phyloP scores from a whole-genome alignment of 2,113 vertebrate species.

The Forbesichthys agassizii region DNA sequence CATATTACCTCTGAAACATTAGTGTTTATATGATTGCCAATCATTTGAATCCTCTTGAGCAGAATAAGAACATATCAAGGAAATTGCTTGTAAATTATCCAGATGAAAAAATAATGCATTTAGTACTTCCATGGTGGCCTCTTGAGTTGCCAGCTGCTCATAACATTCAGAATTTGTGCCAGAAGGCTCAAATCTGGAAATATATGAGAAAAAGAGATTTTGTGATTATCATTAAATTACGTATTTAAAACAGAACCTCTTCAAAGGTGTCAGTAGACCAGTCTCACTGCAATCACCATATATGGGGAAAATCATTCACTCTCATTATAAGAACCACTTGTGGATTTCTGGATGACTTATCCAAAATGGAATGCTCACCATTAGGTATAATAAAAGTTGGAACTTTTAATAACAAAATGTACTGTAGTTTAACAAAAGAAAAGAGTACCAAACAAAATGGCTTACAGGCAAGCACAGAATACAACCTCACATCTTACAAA shows the following conservation, averaged over 20 bases:
- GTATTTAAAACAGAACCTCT: constrained; percentile 22
- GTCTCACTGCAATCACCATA: constrained; percentile 41
- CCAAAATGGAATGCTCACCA: constrained; percentile 40
- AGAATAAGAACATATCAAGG: constrained; percentile 50
- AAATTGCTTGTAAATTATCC: constrained; percentile 1
- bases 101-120: constrained; percentile 4
- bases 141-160: constrained; percentile 33
- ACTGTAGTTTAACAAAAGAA: constrained; percentile 42
- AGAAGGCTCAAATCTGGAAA: constrained; percentile 44
- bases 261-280: constrained; percentile 13
- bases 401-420: constrained; percentile 69
- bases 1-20: constrained; percentile 33
- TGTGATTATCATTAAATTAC: constrained; percentile 43
- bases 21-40: constrained; percentile 8
- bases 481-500: constrained; percentile 63
- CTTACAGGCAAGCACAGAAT: constrained; percentile 60
- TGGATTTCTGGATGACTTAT: constrained; percentile 8
- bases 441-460: constrained; percentile 41
- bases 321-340: background rate
- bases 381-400: constrained; percentile 66
- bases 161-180: constrained; percentile 37
- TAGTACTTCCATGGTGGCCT: constrained; percentile 21
- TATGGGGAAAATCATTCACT: constrained; percentile 37
- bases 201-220: constrained; percentile 56
- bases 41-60: constrained; percentile 20